Evolutionary conservation across 2,113 vertebrate species (phyloP).

Genomic region (Microcebus tavaratra): DNA sequence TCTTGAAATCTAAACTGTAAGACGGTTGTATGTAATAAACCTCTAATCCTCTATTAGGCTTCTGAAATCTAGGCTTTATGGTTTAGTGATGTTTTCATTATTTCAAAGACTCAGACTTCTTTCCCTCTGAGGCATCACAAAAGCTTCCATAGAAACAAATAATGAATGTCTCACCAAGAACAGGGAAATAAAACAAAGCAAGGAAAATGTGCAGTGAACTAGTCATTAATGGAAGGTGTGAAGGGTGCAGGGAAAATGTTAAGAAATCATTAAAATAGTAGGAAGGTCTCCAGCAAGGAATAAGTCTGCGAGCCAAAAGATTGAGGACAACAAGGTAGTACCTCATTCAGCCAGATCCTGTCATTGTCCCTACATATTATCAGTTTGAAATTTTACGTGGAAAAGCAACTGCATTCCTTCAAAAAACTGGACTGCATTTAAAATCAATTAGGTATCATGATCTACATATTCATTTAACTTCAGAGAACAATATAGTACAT

Average conservation of each 20-base stretch:
- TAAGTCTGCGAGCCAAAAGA: neutral
- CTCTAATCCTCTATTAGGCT: neutral
- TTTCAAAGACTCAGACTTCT: conserved; percentile 55
- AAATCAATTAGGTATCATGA: neutral
- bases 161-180: conserved; percentile 50
- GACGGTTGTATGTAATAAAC: conserved; percentile 47
- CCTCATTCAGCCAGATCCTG: neutral
- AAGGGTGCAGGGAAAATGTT: neutral
- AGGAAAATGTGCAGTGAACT: conserved; percentile 43
- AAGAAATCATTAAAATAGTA: conserved; percentile 37
- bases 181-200: conserved; percentile 33
- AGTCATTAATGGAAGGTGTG: conserved; percentile 21
- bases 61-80: conserved; percentile 54
- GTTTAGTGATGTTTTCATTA: conserved; percentile 52
- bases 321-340: neutral
- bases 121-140: conserved; percentile 56
- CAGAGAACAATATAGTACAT: neutral
- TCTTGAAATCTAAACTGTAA: conserved; percentile 26
- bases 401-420: neutral
- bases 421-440: neutral
- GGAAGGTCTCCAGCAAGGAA: conserved; percentile 8
- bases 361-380: neutral
- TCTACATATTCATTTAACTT: neutral
- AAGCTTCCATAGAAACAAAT: conserved; percentile 55
- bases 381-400: neutral